Conservation (phyloP, 2,113 vertebrate genomes). For the Gadus macrocephalus region DNA sequence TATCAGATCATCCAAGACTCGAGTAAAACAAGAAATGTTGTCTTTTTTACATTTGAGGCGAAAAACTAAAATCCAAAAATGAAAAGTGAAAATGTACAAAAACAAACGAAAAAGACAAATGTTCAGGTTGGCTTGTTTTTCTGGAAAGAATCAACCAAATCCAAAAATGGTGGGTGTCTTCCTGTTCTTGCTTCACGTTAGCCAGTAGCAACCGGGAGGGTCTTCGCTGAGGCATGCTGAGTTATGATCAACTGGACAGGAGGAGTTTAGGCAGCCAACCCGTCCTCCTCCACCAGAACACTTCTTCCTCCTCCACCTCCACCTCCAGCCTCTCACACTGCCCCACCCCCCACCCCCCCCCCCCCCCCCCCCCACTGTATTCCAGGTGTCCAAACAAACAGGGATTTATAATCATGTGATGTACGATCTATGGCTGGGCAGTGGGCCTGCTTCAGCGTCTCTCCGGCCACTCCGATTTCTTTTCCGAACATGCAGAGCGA, state of each 20-base stretch:
- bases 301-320: too few relatives aligned
- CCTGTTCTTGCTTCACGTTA: constrained; percentile 65
- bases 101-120: too few relatives aligned
- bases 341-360: too few relatives aligned
- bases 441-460: constrained; percentile 52
- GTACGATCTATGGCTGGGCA: constrained; percentile 68
- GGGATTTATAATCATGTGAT: constrained; percentile 75
- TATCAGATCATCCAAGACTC: too few relatives aligned
- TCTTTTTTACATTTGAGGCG: too few relatives aligned
- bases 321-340: constrained; percentile 50
- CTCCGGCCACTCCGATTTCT: constrained; percentile 46
- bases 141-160: too few relatives aligned
- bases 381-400: constrained; percentile 65
- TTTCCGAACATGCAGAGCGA: constrained; percentile 8
- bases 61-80: too few relatives aligned
- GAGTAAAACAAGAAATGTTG: too few relatives aligned
- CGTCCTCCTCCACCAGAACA: too few relatives aligned
- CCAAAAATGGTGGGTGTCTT: too few relatives aligned
- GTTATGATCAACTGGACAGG: constrained; percentile 74
- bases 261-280: constrained; percentile 2
- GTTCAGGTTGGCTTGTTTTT: too few relatives aligned
- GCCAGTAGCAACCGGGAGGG: constrained; percentile 62
- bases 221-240: constrained; percentile 70
- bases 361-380: constrained; percentile 42
- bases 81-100: too few relatives aligned